A percentile compares a stretch with the other conserved stretches of the same genome.
These are phyloP conservation scores for Ispidina lecontei DNA, from an alignment of 2,797 vertebrate genomes.

Conservation along the genomic window DNA sequence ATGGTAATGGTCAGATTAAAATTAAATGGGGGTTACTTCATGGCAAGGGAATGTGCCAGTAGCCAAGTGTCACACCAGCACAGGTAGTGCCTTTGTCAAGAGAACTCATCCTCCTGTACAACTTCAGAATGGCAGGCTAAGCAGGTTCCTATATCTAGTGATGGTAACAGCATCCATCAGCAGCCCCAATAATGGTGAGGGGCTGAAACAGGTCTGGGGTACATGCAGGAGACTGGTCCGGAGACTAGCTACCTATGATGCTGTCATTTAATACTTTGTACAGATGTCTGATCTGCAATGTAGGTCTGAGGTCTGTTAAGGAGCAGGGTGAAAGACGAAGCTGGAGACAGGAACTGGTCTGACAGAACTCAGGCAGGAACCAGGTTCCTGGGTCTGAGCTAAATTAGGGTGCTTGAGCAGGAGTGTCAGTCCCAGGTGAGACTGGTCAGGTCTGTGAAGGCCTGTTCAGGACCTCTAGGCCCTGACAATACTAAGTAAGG, in stretches of 20 bases:
- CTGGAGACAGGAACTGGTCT: background rate
- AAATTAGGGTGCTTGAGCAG: rapidly evolving
- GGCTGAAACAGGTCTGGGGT: background rate
- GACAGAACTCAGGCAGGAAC: background rate
- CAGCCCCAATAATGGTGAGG: background rate
- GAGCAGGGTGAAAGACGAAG: background rate
- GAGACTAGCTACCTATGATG: background rate
- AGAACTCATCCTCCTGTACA: background rate
- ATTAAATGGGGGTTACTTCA: background rate
- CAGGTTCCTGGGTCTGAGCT: background rate
- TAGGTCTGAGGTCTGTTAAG: background rate
- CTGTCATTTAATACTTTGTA: background rate
- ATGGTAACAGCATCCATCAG: background rate
- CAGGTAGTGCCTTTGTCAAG: background rate
- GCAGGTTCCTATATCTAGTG: background rate
- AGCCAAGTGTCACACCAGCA: background rate
- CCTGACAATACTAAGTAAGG: background rate
- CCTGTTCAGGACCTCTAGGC: background rate
- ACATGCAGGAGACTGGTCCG: background rate
- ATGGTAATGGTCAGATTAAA: background rate
- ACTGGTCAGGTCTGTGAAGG: background rate
- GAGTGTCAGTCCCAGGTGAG: background rate
- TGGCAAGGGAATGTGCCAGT: background rate
- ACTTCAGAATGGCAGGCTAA: background rate
- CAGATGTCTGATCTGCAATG: background rate